Conservation (phyloP, 2,113 vertebrate genomes). For the Malurus cyaneus region DNA sequence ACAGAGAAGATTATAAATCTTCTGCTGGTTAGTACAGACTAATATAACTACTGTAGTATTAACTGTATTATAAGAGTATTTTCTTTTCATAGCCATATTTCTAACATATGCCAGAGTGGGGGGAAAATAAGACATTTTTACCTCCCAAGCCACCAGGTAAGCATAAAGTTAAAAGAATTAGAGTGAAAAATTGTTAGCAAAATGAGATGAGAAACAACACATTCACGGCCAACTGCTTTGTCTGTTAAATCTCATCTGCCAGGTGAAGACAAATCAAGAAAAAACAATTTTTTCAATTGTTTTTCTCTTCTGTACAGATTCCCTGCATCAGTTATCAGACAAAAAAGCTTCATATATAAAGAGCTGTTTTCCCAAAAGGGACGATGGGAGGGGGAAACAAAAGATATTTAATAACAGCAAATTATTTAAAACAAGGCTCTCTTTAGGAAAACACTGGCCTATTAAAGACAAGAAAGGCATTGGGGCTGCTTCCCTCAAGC, state of each 20-base stretch:
- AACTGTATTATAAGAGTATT: neutral
- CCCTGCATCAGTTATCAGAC: neutral
- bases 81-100: neutral
- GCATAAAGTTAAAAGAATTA: neutral
- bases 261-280: neutral
- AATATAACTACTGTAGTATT: neutral
- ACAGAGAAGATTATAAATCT: neutral
- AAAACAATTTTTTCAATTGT: neutral
- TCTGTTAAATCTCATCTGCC: neutral
- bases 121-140: neutral
- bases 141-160: neutral
- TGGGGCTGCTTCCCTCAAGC: neutral
- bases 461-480: neutral
- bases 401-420: neutral
- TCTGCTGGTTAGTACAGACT: conserved; percentile 2
- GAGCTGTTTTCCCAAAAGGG: neutral
- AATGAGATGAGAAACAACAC: neutral
- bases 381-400: neutral
- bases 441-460: neutral
- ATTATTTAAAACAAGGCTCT: neutral
- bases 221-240: neutral
- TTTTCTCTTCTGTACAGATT: neutral
- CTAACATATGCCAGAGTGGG: neutral
- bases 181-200: neutral
- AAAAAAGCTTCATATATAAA: neutral